These are phyloP conservation scores for Megalonaias nervosa DNA, from an alignment of 1,140 invertebrate species.

Conservation along the genomic window DNA sequence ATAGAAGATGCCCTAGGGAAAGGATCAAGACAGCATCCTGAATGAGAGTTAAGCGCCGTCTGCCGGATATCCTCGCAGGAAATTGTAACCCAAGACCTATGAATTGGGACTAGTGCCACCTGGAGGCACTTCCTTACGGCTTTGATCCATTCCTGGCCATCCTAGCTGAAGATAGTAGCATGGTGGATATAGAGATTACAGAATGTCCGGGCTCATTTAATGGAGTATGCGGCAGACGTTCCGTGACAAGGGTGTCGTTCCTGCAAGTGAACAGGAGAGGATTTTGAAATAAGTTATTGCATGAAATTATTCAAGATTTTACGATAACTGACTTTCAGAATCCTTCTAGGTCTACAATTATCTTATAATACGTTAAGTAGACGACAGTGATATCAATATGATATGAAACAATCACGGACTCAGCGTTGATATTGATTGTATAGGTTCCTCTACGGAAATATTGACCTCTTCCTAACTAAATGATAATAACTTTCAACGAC, in stretches of 20 bases:
- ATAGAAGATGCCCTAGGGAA: not conserved
- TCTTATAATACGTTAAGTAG: not conserved
- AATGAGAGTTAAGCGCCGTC: slow-evolving; percentile 6
- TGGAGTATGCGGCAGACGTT: slow-evolving; percentile 5
- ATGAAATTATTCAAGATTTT: not conserved
- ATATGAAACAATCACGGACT: too few species aligned
- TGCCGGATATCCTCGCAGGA: slow-evolving; percentile 7
- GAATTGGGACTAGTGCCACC: slow-evolving; percentile 18
- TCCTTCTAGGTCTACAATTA: not conserved
- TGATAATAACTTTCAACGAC: too few species aligned
- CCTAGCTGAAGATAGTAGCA: slow-evolving; percentile 1
- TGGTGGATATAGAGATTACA: slow-evolving; percentile 9
- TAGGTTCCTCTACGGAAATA: too few species aligned
- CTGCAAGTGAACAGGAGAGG: not conserved
- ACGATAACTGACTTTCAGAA: not conserved
- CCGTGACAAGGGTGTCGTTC: not conserved
- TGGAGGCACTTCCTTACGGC: slow-evolving; percentile 22
- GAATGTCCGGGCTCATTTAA: slow-evolving; percentile 17
- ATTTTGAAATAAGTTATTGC: not conserved
- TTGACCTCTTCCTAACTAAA: too few species aligned
- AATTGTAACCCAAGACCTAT: not conserved
- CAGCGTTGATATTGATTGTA: too few species aligned
- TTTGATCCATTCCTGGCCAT: slow-evolving; percentile 20
- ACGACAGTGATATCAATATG: too few species aligned
- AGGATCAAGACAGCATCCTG: slow-evolving; percentile 1